Conservation (phyloP, 2,797 vertebrate genomes). For the Sebastes steindachneri region DNA sequence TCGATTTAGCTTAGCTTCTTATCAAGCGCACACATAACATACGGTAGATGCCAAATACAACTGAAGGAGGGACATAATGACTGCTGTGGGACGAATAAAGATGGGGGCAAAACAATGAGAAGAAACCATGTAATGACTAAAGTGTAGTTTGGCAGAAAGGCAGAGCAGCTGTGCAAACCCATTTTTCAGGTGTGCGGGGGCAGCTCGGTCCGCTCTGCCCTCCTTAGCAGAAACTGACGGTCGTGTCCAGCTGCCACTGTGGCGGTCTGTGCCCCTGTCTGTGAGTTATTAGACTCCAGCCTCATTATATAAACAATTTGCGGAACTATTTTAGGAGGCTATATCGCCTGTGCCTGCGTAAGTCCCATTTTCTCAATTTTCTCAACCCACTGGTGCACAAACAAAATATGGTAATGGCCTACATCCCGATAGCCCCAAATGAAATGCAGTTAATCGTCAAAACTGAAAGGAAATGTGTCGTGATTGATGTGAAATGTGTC, state of each 20-base stretch:
- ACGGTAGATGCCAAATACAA: constrained; percentile 28
- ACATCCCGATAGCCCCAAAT: constrained; percentile 21
- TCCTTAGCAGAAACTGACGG: constrained; percentile 47
- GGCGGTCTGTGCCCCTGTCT: constrained; percentile 20
- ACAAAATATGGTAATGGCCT: constrained; percentile 27
- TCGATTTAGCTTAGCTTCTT: neutral
- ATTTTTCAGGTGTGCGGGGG: constrained; percentile 50
- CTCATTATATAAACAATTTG: constrained; percentile 54
- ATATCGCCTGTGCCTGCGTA: neutral
- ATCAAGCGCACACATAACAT: neutral
- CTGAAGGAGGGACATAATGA: constrained; percentile 9
- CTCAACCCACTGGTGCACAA: constrained; percentile 28
- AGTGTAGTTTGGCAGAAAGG: constrained; percentile 36
- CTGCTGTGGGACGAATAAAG: constrained; percentile 20
- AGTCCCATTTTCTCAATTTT: constrained; percentile 40
- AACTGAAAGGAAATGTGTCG: constrained; percentile 10
- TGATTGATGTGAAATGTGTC: constrained; percentile 11
- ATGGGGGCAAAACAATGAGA: constrained; percentile 17
- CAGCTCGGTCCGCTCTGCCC: constrained; percentile 11
- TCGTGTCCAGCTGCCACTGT: constrained; percentile 60
- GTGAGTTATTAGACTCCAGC: constrained; percentile 44
- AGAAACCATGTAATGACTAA: constrained; percentile 27
- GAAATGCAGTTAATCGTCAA: constrained; percentile 13
- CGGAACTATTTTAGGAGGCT: constrained; percentile 35
- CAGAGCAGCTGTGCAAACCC: constrained; percentile 50